Evolutionary conservation across 2,888 invertebrate genomes (phyloP).

Genomic region (Lepetodrilus schrolli): DNA sequence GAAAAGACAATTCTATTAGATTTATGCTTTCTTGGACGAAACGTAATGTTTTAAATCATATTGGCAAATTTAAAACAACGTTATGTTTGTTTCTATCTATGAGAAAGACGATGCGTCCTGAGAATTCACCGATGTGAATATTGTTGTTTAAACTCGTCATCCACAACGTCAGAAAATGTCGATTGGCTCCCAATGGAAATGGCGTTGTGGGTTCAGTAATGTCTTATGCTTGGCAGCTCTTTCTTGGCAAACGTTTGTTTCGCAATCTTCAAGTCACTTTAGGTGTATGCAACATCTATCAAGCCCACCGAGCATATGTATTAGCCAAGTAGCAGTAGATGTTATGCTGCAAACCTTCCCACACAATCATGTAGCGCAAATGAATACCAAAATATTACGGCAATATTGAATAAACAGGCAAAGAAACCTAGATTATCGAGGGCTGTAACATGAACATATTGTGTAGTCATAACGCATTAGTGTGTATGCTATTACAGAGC

Average conservation of each 20-base stretch:
- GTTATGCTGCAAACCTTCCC: neutral
- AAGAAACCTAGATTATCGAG: too few relatives aligned
- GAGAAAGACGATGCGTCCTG: neutral
- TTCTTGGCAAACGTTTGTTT: neutral
- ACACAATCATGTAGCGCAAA: too few relatives aligned
- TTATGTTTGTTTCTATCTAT: neutral
- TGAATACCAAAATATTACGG: too few relatives aligned
- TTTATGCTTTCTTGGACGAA: slow-evolving; percentile 1
- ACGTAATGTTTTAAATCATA: slow-evolving; percentile 15
- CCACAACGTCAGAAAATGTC: neutral
- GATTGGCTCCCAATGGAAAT: neutral
- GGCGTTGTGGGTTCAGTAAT: neutral
- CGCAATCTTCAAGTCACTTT: neutral
- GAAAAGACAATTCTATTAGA: slow-evolving; percentile 7
- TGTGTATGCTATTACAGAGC: too few relatives aligned
- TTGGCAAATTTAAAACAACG: slow-evolving; percentile 12
- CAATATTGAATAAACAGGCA: too few relatives aligned
- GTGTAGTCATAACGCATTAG: too few relatives aligned
- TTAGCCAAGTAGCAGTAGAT: neutral
- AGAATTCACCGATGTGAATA: neutral
- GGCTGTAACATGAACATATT: too few relatives aligned
- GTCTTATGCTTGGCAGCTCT: neutral
- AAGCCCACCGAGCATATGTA: neutral
- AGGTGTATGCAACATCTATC: neutral
- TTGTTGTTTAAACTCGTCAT: neutral